These are phyloP conservation scores for Varroa destructor DNA, from an alignment of 1,140 invertebrate genomes.

Conservation along the genomic window DNA sequence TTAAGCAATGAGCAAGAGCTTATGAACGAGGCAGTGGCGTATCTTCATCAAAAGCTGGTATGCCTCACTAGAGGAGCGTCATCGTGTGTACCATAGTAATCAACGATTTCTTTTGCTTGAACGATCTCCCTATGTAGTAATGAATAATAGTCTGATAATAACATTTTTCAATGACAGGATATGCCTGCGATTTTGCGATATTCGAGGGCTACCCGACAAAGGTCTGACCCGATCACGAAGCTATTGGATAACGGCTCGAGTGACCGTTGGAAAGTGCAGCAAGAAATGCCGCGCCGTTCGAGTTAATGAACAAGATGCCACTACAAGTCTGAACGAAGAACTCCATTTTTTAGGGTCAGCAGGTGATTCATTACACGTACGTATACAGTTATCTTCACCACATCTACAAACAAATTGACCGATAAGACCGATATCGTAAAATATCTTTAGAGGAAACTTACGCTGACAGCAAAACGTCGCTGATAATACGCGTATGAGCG, in stretches of 20 bases:
- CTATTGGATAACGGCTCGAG: slow-evolving; percentile 2
- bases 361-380: slow-evolving; percentile 2
- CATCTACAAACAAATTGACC: neutral
- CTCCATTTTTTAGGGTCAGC: neutral
- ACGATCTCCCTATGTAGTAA: too few species aligned
- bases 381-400: neutral
- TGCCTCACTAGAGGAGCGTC: too few species aligned
- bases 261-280: neutral
- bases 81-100: too few species aligned
- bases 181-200: neutral
- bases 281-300: slow-evolving; percentile 18
- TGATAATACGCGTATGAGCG: too few species aligned
- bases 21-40: too few species aligned
- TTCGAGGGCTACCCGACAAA: slow-evolving; percentile 7
- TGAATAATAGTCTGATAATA: too few species aligned
- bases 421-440: neutral
- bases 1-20: too few species aligned
- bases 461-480: too few species aligned
- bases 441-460: neutral
- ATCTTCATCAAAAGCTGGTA: too few species aligned
- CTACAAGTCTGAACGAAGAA: neutral
- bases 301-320: neutral
- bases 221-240: neutral
- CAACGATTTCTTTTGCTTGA: too few species aligned
- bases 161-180: neutral